These are phyloP conservation scores for Theristicus caerulescens DNA, from an alignment of 2,113 vertebrate species.

Conservation along the genomic window DNA sequence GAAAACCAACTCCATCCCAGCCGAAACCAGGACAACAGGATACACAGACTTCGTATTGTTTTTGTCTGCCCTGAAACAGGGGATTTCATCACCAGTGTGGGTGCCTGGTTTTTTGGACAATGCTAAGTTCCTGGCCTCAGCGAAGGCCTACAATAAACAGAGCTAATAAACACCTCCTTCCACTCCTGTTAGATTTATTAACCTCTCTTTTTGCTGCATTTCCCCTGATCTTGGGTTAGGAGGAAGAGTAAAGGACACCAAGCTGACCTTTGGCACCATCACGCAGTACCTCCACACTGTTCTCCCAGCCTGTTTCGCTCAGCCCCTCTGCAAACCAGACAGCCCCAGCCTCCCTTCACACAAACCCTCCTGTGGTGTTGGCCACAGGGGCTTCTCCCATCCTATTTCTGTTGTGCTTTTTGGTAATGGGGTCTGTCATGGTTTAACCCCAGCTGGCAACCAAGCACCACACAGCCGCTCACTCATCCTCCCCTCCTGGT, in stretches of 20 bases:
- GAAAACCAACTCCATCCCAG: no score
- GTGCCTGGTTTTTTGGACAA: neutral
- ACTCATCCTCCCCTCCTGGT: no score
- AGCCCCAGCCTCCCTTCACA: neutral
- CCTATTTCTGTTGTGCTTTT: neutral
- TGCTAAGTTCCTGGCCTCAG: neutral
- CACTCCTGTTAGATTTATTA: neutral
- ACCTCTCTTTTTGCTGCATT: neutral
- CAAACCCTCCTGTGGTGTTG: no score
- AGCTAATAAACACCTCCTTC: neutral
- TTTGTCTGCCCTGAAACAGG: neutral
- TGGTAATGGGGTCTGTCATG: neutral
- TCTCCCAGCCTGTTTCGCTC: neutral
- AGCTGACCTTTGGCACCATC: neutral
- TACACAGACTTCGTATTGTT: neutral
- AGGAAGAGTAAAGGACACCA: neutral
- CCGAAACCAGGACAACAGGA: no score
- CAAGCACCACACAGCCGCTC: no score
- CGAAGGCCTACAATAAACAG: neutral
- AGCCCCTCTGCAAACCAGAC: neutral
- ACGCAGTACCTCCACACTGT: rapidly evolving
- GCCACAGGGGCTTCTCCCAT: neutral
- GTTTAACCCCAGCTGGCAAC: no score
- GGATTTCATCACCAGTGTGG: neutral
- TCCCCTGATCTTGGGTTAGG: neutral